These are phyloP conservation scores for Lapara coniferarum DNA, from an alignment of 2,888 invertebrate genomes.

Conservation along the genomic window DNA sequence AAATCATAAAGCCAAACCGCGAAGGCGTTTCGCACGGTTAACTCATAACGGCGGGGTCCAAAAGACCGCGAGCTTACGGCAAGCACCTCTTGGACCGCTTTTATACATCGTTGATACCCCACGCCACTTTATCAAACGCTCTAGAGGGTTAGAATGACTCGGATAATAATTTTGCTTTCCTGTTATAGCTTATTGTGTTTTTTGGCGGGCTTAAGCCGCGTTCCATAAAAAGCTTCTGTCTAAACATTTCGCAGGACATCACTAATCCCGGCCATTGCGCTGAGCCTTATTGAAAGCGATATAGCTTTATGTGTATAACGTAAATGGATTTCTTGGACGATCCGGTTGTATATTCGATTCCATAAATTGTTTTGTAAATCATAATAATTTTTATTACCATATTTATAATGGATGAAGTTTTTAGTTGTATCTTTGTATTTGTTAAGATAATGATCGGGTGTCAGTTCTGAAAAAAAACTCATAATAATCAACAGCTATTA, in stretches of 20 bases:
- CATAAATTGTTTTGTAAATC: not conserved
- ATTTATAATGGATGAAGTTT: too few species aligned
- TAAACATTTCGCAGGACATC: conserved; percentile 54
- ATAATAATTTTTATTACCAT: too few species aligned
- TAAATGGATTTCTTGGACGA: conserved; percentile 30
- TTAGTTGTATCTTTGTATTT: too few species aligned
- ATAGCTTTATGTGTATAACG: conserved; percentile 46
- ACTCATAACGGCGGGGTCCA: conserved; percentile 56
- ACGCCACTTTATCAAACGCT: conserved; percentile 82
- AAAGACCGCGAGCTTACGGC: conserved; percentile 68
- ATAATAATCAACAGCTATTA: too few species aligned
- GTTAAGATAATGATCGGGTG: too few species aligned
- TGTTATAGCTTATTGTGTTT: conserved; percentile 77
- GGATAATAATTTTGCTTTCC: conserved; percentile 75
- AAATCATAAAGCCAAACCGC: conserved; percentile 70
- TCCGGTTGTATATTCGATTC: not conserved
- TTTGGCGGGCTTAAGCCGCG: conserved; percentile 74
- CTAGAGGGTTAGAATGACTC: conserved; percentile 77
- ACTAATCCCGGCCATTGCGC: conserved; percentile 58
- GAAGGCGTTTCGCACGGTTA: conserved; percentile 83
- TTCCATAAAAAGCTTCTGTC: conserved; percentile 70
- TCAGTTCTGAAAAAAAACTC: too few species aligned
- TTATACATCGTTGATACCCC: conserved; percentile 79
- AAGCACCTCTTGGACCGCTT: conserved; percentile 77
- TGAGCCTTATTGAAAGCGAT: conserved; percentile 55